Conservation (phyloP, 2,113 vertebrate genomes). For the Excalfactoria chinensis region DNA sequence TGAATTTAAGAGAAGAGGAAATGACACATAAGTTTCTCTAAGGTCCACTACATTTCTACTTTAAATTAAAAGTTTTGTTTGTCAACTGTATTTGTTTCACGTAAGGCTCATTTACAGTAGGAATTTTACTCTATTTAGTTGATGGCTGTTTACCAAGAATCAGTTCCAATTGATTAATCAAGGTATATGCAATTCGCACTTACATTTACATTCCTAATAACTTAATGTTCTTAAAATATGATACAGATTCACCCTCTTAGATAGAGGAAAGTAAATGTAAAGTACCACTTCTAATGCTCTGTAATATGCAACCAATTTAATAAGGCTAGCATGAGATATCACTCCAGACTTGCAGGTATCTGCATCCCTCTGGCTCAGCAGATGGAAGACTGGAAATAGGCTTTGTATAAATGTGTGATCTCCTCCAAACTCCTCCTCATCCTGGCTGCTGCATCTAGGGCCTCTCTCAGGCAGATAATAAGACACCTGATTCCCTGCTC, state of each 20-base stretch:
- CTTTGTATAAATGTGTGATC: not conserved
- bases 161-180: not conserved
- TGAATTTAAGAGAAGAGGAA: not conserved
- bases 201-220: not conserved
- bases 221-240: not conserved
- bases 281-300: not conserved
- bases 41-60: not conserved
- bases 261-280: not conserved
- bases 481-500: not conserved
- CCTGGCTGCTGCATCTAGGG: not conserved
- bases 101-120: not conserved
- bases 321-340: not conserved
- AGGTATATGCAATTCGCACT: not conserved
- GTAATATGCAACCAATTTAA: not conserved
- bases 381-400: not conserved
- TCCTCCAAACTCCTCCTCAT: not conserved
- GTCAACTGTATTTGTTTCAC: not conserved
- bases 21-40: not conserved
- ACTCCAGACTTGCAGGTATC: not conserved
- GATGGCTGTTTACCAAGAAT: not conserved
- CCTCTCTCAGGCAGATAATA: not conserved
- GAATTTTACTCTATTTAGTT: not conserved
- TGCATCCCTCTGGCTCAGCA: not conserved
- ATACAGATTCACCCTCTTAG: not conserved
- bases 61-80: not conserved